These are phyloP conservation scores for Cladopsammia gracilis DNA, from an alignment of 64 coral and sea anemone genomes.

Conservation along the genomic window DNA sequence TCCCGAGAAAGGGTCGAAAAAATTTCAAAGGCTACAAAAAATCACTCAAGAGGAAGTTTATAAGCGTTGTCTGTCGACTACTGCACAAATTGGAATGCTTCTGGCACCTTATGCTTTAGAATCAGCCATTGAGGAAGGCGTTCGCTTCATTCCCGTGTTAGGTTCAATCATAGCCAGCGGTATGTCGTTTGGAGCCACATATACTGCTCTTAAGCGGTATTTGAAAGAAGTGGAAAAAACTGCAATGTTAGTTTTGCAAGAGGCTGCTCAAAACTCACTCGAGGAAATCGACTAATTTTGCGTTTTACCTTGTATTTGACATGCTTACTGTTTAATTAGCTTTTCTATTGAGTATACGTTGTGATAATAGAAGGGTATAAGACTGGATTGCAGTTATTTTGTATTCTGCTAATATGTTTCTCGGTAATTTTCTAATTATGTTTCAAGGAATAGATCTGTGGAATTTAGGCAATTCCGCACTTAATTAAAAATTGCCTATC, in stretches of 20 bases:
- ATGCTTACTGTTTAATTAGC: no score
- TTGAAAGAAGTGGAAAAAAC: neutral
- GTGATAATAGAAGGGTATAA: no score
- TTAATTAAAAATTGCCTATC: no score
- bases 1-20: neutral
- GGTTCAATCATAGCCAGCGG: conserved; percentile 2
- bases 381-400: no score
- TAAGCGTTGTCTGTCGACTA: neutral
- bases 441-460: no score
- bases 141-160: neutral
- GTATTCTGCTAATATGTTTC: no score
- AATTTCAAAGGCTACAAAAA: neutral
- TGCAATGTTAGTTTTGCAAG: neutral
- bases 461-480: no score
- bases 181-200: conserved; percentile 25
- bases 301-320: neutral
- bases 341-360: no score
- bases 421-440: no score
- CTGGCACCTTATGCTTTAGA: neutral
- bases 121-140: neutral
- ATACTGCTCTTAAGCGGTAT: neutral
- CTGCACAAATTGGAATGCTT: neutral
- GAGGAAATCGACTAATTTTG: neutral
- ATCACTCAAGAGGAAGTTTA: neutral
- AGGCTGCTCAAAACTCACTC: neutral